phyloP scores from a whole-genome alignment of 35 echinoderm and acorn worm genomes.

The Patiria miniata region DNA sequence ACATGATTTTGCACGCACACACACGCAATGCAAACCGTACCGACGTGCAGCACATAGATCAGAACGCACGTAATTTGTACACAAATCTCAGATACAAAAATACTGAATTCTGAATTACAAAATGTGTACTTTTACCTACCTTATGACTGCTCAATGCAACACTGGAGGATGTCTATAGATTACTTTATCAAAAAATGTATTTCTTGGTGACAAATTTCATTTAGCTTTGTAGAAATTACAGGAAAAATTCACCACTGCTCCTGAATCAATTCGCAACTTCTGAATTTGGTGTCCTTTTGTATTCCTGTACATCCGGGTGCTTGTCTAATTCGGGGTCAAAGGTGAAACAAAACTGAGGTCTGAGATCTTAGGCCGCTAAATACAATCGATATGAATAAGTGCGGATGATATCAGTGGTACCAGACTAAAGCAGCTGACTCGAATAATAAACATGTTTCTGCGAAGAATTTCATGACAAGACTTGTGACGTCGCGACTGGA shows the following conservation, averaged over 20 bases:
- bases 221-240: neutral
- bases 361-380: too few relatives aligned
- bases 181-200: neutral
- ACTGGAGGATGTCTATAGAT: neutral
- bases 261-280: too few relatives aligned
- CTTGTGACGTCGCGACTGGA: neutral
- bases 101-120: too few relatives aligned
- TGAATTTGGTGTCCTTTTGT: neutral
- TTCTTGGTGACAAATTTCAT: neutral
- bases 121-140: neutral
- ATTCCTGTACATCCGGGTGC: conserved; percentile 23
- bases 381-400: neutral
- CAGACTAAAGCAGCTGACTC: neutral
- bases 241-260: too few relatives aligned
- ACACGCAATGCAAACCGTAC: too few relatives aligned
- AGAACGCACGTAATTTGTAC: too few relatives aligned
- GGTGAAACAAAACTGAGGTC: too few relatives aligned
- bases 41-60: too few relatives aligned
- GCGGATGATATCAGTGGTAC: neutral
- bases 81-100: too few relatives aligned
- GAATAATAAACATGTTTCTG: conserved; percentile 25
- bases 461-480: conserved; percentile 13
- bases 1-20: too few relatives aligned
- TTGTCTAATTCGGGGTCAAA: neutral
- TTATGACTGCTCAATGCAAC: neutral